Base-by-base conservation (phyloP, 2,888 invertebrate genomes). In the Patella pellucida region DNA sequence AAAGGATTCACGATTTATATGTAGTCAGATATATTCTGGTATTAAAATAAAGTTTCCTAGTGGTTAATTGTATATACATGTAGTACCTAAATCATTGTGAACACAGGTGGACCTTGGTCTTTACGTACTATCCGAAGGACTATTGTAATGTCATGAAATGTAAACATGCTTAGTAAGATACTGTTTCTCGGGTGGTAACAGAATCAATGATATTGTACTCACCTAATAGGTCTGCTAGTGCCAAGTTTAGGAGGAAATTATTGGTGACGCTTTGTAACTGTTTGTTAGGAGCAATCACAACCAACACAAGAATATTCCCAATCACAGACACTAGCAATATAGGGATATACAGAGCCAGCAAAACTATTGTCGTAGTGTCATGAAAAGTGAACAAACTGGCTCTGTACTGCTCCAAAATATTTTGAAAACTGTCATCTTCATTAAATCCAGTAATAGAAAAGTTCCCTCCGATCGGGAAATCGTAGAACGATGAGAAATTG, bases 231-330 rank as follows among this genome's bases (percentile, higher is more conserved):
- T 88, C 88, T 1, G 88, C 86, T 3, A 87, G 77, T 16, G 88
- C 87, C 67, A 88, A 80, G 72, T 88, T 88, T 68, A 88, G 82
- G 23, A 88, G 81, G 76, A 88, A 87, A 75, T 85, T 87, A 76
- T 86, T 88, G 62, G 88, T 87, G 15, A 87, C 88, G 31, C 83
- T 86, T 80, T 86, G 84, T 83, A 87, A 83, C 74, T 82, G 78
- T 69, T 83, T 80, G 76, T 85, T 85, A 15, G 86, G 83, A 16
- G 85, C 77, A 51, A 87, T 86, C 14, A 85, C 87, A 7, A 85
- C 69, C 41, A 88, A 78, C 7, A 88, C 86, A 67, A 87, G 74
- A 12, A 84, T 73, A 76, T 88, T 88, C 3, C 88, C 88, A 7
- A 85, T 56, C 16, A 88, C 77, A 2, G 88, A 83, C 41, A 84